Base-by-base conservation (phyloP, 2,888 invertebrate genomes). In the Meiosimyza decipiens region DNA sequence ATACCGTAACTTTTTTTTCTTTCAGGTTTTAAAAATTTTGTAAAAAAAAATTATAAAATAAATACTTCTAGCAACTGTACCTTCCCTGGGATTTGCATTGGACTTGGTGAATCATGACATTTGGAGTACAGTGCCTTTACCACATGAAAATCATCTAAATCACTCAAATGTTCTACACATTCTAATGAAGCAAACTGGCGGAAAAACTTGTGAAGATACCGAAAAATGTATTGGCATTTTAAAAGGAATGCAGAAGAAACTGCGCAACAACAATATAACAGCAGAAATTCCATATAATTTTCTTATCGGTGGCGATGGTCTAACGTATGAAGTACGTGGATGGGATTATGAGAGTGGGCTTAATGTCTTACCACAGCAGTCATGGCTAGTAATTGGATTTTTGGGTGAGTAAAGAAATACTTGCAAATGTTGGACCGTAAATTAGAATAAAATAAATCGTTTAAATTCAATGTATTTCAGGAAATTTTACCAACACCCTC, bases 261-360 rank as follows among this genome's bases (percentile, higher is more conserved):
- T 69, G 62, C 16, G 40, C 15, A 3, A 62, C 5, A 71, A 49
- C 3, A 63, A 67, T 11, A 18, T 15, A 12, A 73, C 9, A 13
- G 63, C 57, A 33, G 84, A 86, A 71, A 75, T 86, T 6, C 88
- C 86, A 0, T 89, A 88, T 77, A 89, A 89, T 79, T 90, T 89
- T 73, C 78, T 89, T 65, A 83, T 90, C 66, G 88, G 89, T 0
- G 85, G 88, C 1, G 86, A 88, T 75, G 89, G 89, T 1, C 84
- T 87, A 77, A 86, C 85, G 0, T 89, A 88, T 73, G 89, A 89
- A 77, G 87, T 82, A 3, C 84, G 89, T 0, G 89, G 90, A 1
- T 90, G 89, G 89, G 80, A 82, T 1, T 80, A 81, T 73, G 82
- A 80, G 16, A 87, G 88, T 50, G 81, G 84, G 4, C 78, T 85